Evolutionary conservation across 2,113 vertebrate species (phyloP).

Genomic region (Callaeas wilsoni): DNA sequence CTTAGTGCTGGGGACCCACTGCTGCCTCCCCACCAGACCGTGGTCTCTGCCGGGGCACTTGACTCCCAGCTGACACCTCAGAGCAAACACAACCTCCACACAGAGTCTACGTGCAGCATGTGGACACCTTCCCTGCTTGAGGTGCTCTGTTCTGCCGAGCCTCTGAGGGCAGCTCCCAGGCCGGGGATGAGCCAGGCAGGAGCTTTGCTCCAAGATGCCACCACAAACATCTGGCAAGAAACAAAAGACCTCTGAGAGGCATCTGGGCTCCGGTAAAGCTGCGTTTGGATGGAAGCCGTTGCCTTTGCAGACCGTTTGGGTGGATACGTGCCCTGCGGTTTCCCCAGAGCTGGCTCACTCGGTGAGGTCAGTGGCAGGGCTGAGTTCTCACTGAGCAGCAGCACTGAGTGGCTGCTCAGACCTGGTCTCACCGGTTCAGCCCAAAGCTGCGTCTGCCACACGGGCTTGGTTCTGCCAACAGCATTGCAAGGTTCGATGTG

Average conservation of each 20-base stretch:
- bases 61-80: not conserved
- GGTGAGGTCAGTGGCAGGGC: not conserved
- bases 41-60: not conserved
- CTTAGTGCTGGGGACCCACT: not conserved
- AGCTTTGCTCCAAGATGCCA: not conserved
- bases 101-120: fast-evolving
- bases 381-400: not conserved
- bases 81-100: not conserved
- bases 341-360: not conserved
- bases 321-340: not conserved
- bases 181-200: not conserved
- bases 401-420: not conserved
- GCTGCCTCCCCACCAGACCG: not conserved
- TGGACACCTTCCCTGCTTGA: not conserved
- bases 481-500: fast-evolving
- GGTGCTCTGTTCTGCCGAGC: not conserved
- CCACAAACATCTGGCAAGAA: not conserved
- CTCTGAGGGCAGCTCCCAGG: not conserved
- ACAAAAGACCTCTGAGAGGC: not conserved
- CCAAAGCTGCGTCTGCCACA: not conserved
- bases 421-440: not conserved
- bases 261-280: not conserved
- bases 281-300: not conserved
- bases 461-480: not conserved
- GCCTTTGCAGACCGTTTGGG: not conserved